A percentile compares a stretch with the other conserved stretches of the same genome.
These are phyloP conservation scores for Atta cephalotes DNA, from an alignment of 1,140 invertebrate genomes.

Conservation along the genomic window DNA sequence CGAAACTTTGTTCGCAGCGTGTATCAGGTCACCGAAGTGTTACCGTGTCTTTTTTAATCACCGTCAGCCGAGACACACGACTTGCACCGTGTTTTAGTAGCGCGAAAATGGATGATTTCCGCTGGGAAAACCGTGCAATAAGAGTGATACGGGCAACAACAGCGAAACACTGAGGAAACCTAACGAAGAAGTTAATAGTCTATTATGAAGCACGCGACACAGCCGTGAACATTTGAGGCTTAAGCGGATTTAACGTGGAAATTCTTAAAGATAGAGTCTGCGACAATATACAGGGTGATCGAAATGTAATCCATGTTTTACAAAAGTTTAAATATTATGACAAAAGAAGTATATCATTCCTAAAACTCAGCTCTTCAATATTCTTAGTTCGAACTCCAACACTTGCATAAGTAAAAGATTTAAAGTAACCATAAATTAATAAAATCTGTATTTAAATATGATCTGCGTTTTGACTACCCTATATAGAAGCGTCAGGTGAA, in stretches of 20 bases:
- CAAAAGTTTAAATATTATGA: neutral
- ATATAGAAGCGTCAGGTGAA: neutral
- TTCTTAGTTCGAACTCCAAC: neutral
- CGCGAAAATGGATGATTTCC: conserved; percentile 61
- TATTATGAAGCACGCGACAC: conserved; percentile 29
- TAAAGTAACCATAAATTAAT: neutral
- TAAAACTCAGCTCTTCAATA: neutral
- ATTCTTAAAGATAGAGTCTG: conserved; percentile 13
- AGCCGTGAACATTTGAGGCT: conserved; percentile 26
- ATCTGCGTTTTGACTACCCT: neutral
- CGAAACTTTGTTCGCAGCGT: conserved; percentile 26
- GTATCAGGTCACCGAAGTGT: conserved; percentile 35
- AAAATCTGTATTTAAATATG: neutral
- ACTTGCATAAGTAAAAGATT: neutral
- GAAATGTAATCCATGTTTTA: neutral
- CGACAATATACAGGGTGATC: neutral
- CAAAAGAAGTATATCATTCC: neutral
- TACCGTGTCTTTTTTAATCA: conserved; percentile 48
- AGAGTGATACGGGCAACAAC: conserved; percentile 18
- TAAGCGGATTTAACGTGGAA: conserved; percentile 59
- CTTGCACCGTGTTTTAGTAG: conserved; percentile 20
- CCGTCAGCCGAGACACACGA: conserved; percentile 28
- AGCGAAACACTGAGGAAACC: conserved; percentile 33
- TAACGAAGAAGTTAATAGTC: conserved; percentile 47
- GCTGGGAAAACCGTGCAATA: conserved; percentile 52